These are phyloP conservation scores for Tineola bisselliella DNA, from an alignment of 2,888 invertebrate species.

Conservation along the genomic window DNA sequence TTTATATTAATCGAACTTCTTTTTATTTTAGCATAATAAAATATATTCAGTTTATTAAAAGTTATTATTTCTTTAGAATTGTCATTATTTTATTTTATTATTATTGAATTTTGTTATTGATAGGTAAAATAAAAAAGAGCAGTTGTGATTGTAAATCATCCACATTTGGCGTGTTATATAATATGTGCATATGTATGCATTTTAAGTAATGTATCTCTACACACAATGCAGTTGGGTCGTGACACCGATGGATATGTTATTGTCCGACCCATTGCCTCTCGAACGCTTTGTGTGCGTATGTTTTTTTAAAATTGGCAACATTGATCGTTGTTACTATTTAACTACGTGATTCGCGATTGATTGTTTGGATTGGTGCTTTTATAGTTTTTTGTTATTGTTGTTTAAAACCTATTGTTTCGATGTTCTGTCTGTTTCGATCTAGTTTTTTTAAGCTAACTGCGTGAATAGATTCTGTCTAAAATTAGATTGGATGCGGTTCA, in stretches of 20 bases:
- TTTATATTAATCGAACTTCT: too few relatives aligned
- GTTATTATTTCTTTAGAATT: too few relatives aligned
- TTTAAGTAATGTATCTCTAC: not conserved
- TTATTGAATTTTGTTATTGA: too few relatives aligned
- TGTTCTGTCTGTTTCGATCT: too few relatives aligned
- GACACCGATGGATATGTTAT: slow-evolving; percentile 23
- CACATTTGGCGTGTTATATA: not conserved
- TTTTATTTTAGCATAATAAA: too few relatives aligned
- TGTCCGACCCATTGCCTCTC: slow-evolving; percentile 22
- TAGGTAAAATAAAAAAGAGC: not conserved
- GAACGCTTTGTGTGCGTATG: slow-evolving; percentile 9
- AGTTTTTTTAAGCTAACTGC: too few relatives aligned
- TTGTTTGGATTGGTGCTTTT: slow-evolving; percentile 7
- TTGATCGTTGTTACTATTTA: slow-evolving; percentile 11
- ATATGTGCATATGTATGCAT: too few relatives aligned
- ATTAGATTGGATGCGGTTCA: too few relatives aligned
- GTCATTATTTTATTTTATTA: too few relatives aligned
- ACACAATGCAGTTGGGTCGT: slow-evolving; percentile 3
- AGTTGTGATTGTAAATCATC: not conserved
- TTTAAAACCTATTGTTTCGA: too few relatives aligned
- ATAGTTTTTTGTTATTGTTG: not conserved
- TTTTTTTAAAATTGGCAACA: slow-evolving; percentile 20
- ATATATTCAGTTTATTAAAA: too few relatives aligned
- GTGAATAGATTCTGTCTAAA: too few relatives aligned
- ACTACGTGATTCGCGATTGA: slow-evolving; percentile 11